Evolutionary conservation across 2,797 vertebrate genomes (phyloP).

Genomic region (Acomys russatus): DNA sequence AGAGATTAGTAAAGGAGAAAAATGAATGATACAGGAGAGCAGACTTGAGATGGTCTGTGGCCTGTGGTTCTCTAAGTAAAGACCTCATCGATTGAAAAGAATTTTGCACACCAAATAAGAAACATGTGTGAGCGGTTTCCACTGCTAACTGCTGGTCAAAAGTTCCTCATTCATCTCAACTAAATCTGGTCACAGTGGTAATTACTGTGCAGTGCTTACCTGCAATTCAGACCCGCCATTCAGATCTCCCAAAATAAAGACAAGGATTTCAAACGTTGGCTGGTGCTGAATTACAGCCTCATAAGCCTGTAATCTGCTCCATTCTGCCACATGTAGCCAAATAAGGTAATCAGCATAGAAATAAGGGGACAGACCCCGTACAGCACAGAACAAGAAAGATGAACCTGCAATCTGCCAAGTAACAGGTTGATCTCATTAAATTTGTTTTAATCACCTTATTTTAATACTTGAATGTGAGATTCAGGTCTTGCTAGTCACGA

Average conservation of each 20-base stretch:
- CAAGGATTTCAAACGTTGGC: slow-evolving; percentile 42
- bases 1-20: slow-evolving; percentile 50
- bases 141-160: slow-evolving; percentile 63
- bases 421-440: background rate
- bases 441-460: background rate
- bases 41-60: slow-evolving; percentile 40
- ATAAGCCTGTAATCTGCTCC: background rate
- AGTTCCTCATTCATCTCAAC: slow-evolving; percentile 73
- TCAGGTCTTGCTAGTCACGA: background rate
- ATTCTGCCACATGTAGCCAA: slow-evolving; percentile 37
- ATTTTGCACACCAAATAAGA: slow-evolving; percentile 68
- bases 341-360: slow-evolving; percentile 29
- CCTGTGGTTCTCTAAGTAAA: slow-evolving; percentile 60
- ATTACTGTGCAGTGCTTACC: slow-evolving; percentile 30
- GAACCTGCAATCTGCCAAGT: background rate
- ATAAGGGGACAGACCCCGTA: background rate
- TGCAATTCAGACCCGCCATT: slow-evolving; percentile 32
- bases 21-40: slow-evolving; percentile 47
- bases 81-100: slow-evolving; percentile 59
- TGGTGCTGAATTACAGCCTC: background rate
- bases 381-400: background rate
- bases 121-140: slow-evolving; percentile 55
- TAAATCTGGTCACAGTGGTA: slow-evolving; percentile 66
- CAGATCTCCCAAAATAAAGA: slow-evolving; percentile 40
- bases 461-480: background rate